Evolutionary conservation across 1,140 invertebrate species (phyloP), one percentile per base, ranked within the genome.

Genomic region (Drosophila melanica): DNA sequence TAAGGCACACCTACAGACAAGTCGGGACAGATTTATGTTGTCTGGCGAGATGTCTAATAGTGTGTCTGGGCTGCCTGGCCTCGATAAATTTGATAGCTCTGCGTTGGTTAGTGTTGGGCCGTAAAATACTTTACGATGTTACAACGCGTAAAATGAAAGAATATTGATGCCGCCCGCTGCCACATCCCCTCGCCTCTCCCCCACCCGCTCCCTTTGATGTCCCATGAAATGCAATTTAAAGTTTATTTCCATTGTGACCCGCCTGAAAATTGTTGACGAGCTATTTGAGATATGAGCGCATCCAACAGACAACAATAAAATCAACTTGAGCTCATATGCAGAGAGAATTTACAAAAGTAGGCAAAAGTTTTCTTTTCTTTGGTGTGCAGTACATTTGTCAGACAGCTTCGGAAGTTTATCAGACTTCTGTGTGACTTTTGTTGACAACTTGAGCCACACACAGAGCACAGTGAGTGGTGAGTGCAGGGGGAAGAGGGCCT

Each of bases 361-460:
- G 82, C 84, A 79, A 69, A 64, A 67, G 60, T 42, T 72, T 71
- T 57, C 10, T 7, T 27, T 33, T 11, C 37, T 9, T 6, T 6
- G 3, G 12, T 6, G 11, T 54, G 44, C 42, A 79, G 74, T 65
- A 55, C 62, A 65, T 66, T 75, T 76, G 75, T 89, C 68, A 84
- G 73, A 69, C 80, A 80, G 81, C 70, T 60, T 53, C 27, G 77
- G 67, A 90, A 89, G 85, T 89, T 89, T 89, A 78, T 89, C 84
- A 90, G 84, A 82, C 84, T 89, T 81, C 79, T 80, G 71, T 77
- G 77, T 90, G 84, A 89, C 84, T 84, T 77, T 70, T 77, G 84
- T 80, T 89, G 85, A 89, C 84, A 80, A 78, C 67, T 76, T 76
- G 74, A 73, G 69, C 50, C 55, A 66, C 66, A 77, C 66, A 78